Evolutionary conservation across 2,113 vertebrate genomes (phyloP), one percentile per base, ranked within the genome.

Genomic region (Hippocampus comes): DNA sequence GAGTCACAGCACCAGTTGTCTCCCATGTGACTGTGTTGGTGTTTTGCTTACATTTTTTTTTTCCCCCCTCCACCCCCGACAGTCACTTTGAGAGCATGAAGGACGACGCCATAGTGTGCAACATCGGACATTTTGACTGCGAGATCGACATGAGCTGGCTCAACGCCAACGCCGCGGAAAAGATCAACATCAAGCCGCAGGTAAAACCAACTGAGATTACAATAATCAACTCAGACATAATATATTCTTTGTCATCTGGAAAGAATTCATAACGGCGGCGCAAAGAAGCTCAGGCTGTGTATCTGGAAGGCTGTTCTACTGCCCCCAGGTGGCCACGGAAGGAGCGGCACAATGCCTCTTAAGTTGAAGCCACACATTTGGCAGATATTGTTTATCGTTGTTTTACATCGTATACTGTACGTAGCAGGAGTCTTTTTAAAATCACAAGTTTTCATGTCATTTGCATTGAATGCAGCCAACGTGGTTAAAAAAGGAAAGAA

Each of bases 71-170:
- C 48, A 5, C 14, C 72, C 48, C 23, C 9, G 17, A 2, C 86
- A 99, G 97, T 53, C 97, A 99, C 90, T 99, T 99, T 74, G 96
- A 98, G 80, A 82, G 94, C 74, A 99, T 99, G 97, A 97, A 98
- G 83, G 97, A 99, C 38, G 97, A 99, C 51, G 72, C 96, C 80
- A 95, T 99, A 0, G 95, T 99, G 14, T 99, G 97, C 77, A 99
- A 99, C 86, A 99, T 99, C 4, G 97, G 97, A 42, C 97, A 99
- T 79, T 99, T 99, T 70, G 97, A 99, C 70, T 95, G 96, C 63
- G 97, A 99, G 89, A 95, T 99, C 42, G 97, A 99, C 69, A 94
- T 97, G 51, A 92, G 86, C 83, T 99, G 97, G 97, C 91, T 99
- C 59, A 95, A 89, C 48, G 93, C 95, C 10, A 95, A 99, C 0